Evolutionary conservation across 2,113 vertebrate species (phyloP).

Genomic region (Saguinus midas): DNA sequence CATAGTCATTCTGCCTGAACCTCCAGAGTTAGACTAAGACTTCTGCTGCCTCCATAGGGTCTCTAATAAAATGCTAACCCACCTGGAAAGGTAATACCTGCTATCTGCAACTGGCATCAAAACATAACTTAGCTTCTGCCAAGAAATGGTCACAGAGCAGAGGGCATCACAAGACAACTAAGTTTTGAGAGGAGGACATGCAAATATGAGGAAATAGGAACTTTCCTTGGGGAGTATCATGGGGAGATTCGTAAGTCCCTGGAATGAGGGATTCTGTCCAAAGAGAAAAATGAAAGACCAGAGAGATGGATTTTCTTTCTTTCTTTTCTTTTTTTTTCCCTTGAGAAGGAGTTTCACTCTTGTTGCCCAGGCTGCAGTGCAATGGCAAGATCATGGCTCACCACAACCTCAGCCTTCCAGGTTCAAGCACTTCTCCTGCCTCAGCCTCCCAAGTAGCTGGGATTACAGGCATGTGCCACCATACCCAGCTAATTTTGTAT

Average conservation of each 20-base stretch:
- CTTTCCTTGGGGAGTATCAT: not conserved
- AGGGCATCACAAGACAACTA: not conserved
- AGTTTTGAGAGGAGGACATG: not conserved
- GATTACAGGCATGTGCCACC: too few species aligned
- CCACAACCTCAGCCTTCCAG: too few species aligned
- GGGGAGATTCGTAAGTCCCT: not conserved
- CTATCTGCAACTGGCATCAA: not conserved
- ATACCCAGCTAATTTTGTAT: too few species aligned
- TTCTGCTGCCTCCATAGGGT: not conserved
- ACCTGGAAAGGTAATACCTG: not conserved
- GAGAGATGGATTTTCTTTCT: not conserved
- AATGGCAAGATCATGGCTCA: too few species aligned
- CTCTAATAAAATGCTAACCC: not conserved
- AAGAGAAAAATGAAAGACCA: not conserved
- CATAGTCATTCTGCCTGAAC: not conserved
- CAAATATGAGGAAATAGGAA: not conserved
- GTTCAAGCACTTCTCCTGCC: too few species aligned
- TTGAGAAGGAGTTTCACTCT: too few species aligned
- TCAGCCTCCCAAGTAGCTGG: too few species aligned
- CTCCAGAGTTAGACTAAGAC: too few species aligned
- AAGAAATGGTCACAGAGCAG: too few species aligned
- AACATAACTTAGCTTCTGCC: not conserved
- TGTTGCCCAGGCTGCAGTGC: too few species aligned
- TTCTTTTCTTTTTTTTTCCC: too few species aligned
- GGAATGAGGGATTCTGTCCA: not conserved